Percentiles rank a stretch among this genome's conserved stretches.
Evolutionary conservation across 35 echinoderm and acorn worm genomes (phyloP).

Genomic region (Antedon bifida): DNA sequence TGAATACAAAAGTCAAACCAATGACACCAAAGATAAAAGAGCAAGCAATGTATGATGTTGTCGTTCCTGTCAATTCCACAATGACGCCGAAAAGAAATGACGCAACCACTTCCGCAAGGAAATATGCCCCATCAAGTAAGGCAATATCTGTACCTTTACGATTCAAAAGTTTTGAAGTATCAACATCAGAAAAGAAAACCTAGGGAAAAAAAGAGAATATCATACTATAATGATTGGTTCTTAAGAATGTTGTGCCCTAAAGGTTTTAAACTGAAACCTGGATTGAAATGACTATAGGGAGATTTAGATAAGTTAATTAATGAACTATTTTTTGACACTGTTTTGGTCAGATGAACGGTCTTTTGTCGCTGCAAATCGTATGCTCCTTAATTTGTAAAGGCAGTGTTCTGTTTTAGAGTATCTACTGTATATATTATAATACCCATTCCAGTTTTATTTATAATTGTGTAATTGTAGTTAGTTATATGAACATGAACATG

Average conservation of each 20-base stretch:
- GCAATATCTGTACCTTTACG: conserved; percentile 83
- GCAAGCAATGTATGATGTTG: conserved; percentile 59
- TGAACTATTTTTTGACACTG: too few species aligned
- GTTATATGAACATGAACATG: too few species aligned
- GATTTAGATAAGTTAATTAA: background rate
- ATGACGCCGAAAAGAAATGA: conserved; percentile 75
- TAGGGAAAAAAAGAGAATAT: conserved; percentile 8
- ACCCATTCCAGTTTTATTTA: too few species aligned
- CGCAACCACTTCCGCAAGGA: conserved; percentile 76
- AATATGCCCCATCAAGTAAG: conserved; percentile 72
- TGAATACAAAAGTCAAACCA: conserved; percentile 30
- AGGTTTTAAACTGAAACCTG: background rate
- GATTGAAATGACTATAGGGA: background rate
- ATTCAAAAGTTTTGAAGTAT: conserved; percentile 24
- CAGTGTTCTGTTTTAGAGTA: too few species aligned
- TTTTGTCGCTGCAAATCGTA: too few species aligned
- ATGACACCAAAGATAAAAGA: conserved; percentile 35
- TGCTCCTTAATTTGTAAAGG: too few species aligned
- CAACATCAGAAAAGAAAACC: conserved; percentile 47
- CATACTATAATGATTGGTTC: background rate
- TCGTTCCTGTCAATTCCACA: conserved; percentile 52
- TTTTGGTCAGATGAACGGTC: too few species aligned
- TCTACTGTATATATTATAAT: too few species aligned
- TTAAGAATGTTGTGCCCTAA: too few species aligned
- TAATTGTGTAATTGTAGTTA: too few species aligned